Conservation (phyloP, 2,113 vertebrate species). For the Neogale vison region DNA sequence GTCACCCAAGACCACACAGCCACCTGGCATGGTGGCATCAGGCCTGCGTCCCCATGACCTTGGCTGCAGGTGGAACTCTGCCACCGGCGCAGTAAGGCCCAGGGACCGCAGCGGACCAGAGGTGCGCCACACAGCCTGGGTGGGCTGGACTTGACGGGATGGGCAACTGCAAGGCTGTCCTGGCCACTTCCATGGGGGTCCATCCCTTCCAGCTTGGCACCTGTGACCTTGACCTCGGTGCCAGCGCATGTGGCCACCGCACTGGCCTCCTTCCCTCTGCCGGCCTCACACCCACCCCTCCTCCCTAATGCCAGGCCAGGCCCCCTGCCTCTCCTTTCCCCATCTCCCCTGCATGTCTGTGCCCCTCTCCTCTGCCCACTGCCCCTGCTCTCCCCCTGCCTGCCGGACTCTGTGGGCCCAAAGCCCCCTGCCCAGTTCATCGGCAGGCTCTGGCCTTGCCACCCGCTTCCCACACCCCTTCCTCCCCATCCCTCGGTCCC, state of each 20-base stretch:
- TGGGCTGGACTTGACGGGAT: background rate
- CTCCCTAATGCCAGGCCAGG: background rate
- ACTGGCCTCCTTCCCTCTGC: background rate
- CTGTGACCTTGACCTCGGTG: background rate
- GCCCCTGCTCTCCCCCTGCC: background rate
- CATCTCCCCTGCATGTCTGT: background rate
- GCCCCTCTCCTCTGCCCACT: background rate
- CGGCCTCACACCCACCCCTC: background rate
- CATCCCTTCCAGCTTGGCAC: background rate
- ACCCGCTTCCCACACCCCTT: background rate
- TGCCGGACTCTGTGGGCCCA: fast-evolving
- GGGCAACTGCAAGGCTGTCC: background rate
- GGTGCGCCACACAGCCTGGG: fast-evolving
- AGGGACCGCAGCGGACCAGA: background rate
- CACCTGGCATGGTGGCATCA: background rate
- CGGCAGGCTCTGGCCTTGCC: background rate
- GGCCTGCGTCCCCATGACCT: background rate
- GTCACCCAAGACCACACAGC: background rate
- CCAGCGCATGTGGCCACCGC: background rate
- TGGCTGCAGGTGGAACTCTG: background rate
- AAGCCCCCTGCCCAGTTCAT: background rate
- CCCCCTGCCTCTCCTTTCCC: background rate
- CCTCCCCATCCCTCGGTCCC: fast-evolving
- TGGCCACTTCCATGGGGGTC: fast-evolving
- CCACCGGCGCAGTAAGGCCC: background rate